Evolutionary conservation across 1,140 invertebrate species (phyloP), one percentile per base, ranked within the genome.

Genomic region (Nasonia longicornis): DNA sequence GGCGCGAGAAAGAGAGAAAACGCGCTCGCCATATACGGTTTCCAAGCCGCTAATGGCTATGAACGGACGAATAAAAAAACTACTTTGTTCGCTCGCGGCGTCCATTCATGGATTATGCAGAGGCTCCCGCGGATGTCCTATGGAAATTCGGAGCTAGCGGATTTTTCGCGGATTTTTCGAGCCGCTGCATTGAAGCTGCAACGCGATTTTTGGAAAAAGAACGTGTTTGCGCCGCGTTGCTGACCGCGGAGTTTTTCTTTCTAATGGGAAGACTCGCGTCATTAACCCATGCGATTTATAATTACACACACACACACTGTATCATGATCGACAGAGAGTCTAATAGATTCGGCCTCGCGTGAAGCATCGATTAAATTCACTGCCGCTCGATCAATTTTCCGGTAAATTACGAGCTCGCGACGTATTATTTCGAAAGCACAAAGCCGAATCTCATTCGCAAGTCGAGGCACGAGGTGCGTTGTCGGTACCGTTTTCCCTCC

Each of bases 101-200:
- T 58, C 52, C 52, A 58, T 58, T 58, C 52, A 58, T 58, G 52
- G 52, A 58, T 58, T 58, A 58, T 58, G 52, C 52, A 52, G 45
- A 42, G 38, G 38, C 38, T 42, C 10, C 38, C 7, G 38, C 38
- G 38, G 8, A 3, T n/a, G 20, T 20, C 16, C 52, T 58, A 58
- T 58, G 52, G 52, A n/a, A 58, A 58, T 58, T 58, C 52, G 20
- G 52, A n/a, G 52, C 52, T 1, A 52, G 48, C 4, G 52, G 16
- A 58, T 4, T 58, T 14, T 58, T 6, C 52, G 52, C 20, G 20
- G 16, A 58, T 58, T 58, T 48, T n/a, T 52, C 48, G 48, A 58
- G 16, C 14, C 16, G 52, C 20, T 35, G 16, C 52, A 20, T 20
- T 7, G 52, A n/a, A 42, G 38, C 7, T 42, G 52, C 14, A 58